These are phyloP conservation scores for Drosophila ogumai DNA, from an alignment of 1,140 invertebrate species.

Conservation along the genomic window DNA sequence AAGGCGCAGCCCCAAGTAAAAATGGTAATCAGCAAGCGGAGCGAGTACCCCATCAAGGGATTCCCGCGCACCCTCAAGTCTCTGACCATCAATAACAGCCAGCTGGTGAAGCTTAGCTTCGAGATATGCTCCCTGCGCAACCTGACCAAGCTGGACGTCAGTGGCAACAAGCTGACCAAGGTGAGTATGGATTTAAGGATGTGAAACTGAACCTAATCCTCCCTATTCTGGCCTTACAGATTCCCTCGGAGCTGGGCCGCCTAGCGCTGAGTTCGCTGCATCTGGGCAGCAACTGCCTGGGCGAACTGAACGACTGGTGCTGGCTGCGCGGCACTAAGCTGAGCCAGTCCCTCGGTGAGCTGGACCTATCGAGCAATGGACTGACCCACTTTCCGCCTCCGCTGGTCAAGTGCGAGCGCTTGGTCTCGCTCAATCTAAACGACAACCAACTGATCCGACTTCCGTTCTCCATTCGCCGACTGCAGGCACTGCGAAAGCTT, in stretches of 20 bases:
- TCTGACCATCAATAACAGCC: conserved; percentile 86
- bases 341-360: conserved; percentile 51
- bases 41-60: conserved; percentile 89
- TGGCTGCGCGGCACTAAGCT: conserved; percentile 87
- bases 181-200: conserved; percentile 16
- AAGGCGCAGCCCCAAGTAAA: conserved; percentile 86
- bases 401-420: conserved; percentile 85
- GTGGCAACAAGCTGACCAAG: conserved; percentile 90
- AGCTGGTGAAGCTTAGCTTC: conserved; percentile 88
- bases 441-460: conserved; percentile 87
- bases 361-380: conserved; percentile 77
- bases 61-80: conserved; percentile 86
- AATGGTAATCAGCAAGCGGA: conserved; percentile 87
- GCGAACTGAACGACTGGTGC: conserved; percentile 87
- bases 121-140: conserved; percentile 88
- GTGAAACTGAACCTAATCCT: background rate
- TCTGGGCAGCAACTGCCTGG: conserved; percentile 90
- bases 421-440: conserved; percentile 88
- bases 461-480: conserved; percentile 87
- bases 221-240: conserved; percentile 27
- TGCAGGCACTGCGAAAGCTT: conserved; percentile 86
- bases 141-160: conserved; percentile 90
- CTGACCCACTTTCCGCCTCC: conserved; percentile 67
- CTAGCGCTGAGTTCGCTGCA: conserved; percentile 89
- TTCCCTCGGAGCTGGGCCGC: conserved; percentile 91